A percentile compares a stretch with the other conserved stretches of the same genome.
phyloP scores from a whole-genome alignment of 2,888 invertebrate genomes.

The Cloeon dipterum region DNA sequence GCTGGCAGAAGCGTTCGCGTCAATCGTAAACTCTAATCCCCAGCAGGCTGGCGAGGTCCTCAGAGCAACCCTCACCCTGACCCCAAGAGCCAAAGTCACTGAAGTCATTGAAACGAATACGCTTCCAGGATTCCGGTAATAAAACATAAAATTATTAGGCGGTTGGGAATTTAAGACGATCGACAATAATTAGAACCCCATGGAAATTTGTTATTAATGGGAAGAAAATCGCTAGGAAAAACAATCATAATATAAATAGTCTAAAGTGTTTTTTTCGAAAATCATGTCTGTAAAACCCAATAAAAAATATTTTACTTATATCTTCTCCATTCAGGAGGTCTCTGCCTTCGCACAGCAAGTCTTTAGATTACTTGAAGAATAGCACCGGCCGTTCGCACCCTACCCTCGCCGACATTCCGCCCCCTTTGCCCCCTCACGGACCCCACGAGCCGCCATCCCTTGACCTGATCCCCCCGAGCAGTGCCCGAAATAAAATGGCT shows the following conservation, averaged over 20 bases:
- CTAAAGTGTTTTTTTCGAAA: too few relatives aligned
- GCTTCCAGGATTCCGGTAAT: not conserved
- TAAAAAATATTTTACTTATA: too few relatives aligned
- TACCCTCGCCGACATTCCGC: not conserved
- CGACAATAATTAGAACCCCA: too few relatives aligned
- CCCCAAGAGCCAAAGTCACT: slow-evolving; percentile 21
- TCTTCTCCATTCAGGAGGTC: slow-evolving; percentile 4
- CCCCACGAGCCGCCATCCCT: not conserved
- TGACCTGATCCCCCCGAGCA: not conserved
- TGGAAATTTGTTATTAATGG: too few relatives aligned
- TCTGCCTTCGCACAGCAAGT: slow-evolving; percentile 31
- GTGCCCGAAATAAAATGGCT: slow-evolving; percentile 13
- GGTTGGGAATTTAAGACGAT: too few relatives aligned
- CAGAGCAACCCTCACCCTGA: slow-evolving; percentile 38
- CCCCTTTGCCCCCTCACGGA: slow-evolving; percentile 1
- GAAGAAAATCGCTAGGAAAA: too few relatives aligned
- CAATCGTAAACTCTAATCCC: not conserved
- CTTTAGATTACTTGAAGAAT: slow-evolving; percentile 46
- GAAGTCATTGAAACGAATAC: slow-evolving; percentile 1
- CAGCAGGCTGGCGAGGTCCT: slow-evolving; percentile 17
- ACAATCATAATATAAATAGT: too few relatives aligned
- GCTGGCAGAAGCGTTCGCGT: not conserved
- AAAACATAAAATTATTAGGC: too few relatives aligned
- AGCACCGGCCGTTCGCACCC: not conserved
- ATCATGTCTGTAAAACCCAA: too few relatives aligned